Evolutionary conservation across 1,140 invertebrate species (phyloP), one percentile per base, ranked within the genome.

Genomic region (Ganaspis sp.): DNA sequence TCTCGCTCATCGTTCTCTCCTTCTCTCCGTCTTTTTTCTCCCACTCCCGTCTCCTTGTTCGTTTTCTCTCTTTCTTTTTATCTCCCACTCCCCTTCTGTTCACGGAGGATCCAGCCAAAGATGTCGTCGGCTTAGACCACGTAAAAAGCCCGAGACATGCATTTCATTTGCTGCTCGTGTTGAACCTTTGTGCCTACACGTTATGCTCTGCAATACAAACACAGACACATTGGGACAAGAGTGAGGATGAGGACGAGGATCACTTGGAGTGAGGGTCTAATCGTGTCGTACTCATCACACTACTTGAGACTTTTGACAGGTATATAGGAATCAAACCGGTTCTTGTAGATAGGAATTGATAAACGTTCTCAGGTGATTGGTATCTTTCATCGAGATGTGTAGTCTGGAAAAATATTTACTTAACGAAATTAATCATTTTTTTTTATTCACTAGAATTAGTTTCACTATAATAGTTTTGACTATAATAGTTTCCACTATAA

Each of bases 141-240:
- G 76, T 79, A 84, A 83, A 89, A 88, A 88, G 83, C 84, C 82
- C 80, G 79, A 85, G 85, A 89, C 85, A 85, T 82, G 86, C 86
- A 87, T 88, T 88, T 87, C 86, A 87, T 88, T 89, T 87, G 87
- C 83, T 85, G 83, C 84, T 83, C 81, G 84, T 86, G 87, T 86
- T 84, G 82, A 87, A 69, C 79, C 82, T 80, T 86, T 85, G 83
- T 85, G 82, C 82, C 58, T 81, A 73, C 75, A 70, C 70, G 21
- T 34, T 72, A 77, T 79, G 70, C 74, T 49, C 17, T 53, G 17
- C 17, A 74, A 64, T 64, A 64, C 58, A 64, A 15, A 29, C 4
- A 54, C 17, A 54, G 21, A 54, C 6, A 54, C 8, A 54, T 9
- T 23, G 17, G 17, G 19, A 49, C 15, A 49, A 29, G 58, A 26